Conservation (phyloP, 1,140 invertebrate species). For the Drosophila rufa region DNA sequence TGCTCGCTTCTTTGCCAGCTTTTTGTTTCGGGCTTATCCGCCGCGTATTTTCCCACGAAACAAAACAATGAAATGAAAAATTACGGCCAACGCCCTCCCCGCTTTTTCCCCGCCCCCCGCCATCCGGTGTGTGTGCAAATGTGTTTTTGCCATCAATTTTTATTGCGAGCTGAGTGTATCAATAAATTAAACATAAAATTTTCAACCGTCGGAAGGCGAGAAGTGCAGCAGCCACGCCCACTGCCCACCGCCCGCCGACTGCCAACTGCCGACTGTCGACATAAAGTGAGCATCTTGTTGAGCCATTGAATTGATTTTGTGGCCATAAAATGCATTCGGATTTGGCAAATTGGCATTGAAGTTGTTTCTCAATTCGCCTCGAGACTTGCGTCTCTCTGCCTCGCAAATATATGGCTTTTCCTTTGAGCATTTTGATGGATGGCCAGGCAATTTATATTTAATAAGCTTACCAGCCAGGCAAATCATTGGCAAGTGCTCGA, state of each 20-base stretch:
- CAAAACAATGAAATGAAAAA: constrained; percentile 83
- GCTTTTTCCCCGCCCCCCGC: no score
- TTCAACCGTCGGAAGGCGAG: constrained; percentile 23
- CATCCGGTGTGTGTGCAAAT: constrained; percentile 63
- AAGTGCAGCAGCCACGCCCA: constrained; percentile 42
- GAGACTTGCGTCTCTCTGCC: constrained; percentile 3
- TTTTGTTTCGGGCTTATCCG: constrained; percentile 66
- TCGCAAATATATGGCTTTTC: background rate
- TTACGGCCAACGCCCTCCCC: constrained; percentile 53
- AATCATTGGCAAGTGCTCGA: constrained; percentile 32
- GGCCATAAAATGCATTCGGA: constrained; percentile 61
- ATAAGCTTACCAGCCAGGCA: constrained; percentile 47
- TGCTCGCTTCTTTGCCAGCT: constrained; percentile 57
- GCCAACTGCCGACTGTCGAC: constrained; percentile 6
- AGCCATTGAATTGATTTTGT: constrained; percentile 67
- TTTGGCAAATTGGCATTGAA: constrained; percentile 47
- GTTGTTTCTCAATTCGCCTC: constrained; percentile 52
- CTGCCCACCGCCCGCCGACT: background rate
- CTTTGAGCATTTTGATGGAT: constrained; percentile 44
- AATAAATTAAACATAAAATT: constrained; percentile 81
- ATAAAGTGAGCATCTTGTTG: constrained; percentile 54
- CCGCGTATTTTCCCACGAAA: constrained; percentile 68
- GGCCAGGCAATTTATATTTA: constrained; percentile 44
- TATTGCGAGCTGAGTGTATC: constrained; percentile 81
- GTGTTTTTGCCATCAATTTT: constrained; percentile 82